phyloP scores from a whole-genome alignment of 2,888 invertebrate species.

The Polymixis lichenea region DNA sequence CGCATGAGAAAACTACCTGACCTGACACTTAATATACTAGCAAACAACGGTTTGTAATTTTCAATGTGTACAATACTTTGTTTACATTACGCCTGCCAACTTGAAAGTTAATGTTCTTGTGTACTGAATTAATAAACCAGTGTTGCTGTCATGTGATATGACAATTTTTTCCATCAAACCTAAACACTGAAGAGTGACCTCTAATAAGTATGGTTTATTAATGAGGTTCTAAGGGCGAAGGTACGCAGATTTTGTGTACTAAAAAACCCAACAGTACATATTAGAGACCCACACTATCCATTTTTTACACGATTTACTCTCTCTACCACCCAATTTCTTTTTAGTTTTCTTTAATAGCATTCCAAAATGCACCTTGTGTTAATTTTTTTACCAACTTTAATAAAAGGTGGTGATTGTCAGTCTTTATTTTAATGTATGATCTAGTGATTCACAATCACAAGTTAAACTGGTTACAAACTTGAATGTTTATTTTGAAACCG shows the following conservation, averaged over 20 bases:
- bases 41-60: constrained; percentile 19
- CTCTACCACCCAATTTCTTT: constrained; percentile 29
- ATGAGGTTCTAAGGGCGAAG: constrained; percentile 5
- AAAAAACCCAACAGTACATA: constrained; percentile 3
- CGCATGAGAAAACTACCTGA: constrained; percentile 56
- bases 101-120: not conserved
- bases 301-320: constrained; percentile 44
- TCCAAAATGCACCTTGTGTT: constrained; percentile 41
- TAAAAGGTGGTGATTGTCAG: not conserved
- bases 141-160: not conserved
- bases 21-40: constrained; percentile 43
- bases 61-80: constrained; percentile 29
- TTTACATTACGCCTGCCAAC: constrained; percentile 1
- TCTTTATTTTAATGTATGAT: not conserved
- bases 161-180: not conserved
- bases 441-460: constrained; percentile 23
- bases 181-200: not conserved
- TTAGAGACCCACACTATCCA: constrained; percentile 32
- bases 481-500: constrained; percentile 19
- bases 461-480: constrained; percentile 24
- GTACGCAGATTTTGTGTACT: constrained; percentile 14
- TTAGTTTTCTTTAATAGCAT: constrained; percentile 21
- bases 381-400: not conserved
- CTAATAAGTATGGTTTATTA: constrained; percentile 3
- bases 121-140: constrained; percentile 1